Base-by-base conservation (phyloP, 1,140 invertebrate species). In the Bathynomus jamesi region DNA sequence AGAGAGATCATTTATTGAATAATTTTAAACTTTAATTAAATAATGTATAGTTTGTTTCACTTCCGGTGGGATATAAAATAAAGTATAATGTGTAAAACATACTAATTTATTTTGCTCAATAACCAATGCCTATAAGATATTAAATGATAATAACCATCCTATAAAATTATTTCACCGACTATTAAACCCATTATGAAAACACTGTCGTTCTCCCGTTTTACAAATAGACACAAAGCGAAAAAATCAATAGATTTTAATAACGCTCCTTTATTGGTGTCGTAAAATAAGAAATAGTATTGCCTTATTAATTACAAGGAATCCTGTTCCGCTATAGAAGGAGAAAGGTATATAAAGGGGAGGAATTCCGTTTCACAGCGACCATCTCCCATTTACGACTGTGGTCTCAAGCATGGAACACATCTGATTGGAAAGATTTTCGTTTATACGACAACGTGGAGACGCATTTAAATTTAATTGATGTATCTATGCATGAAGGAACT, bases 161-260 rank as follows among this genome's bases (percentile, higher is more conserved):
- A n/a, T n/a, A n/a, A n/a, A n/a, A n/a, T n/a, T n/a, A n/a, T n/a
- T n/a, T n/a, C n/a, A n/a, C n/a, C n/a, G n/a, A n/a, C n/a, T n/a
- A n/a, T n/a, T n/a, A n/a, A n/a, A n/a, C n/a, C n/a, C n/a, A n/a
- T 27, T 27, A 27, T 1, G n/a, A 8, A 21, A 8, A 27, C n/a
- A 65, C 25, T 13, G n/a, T n/a, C n/a, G n/a, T n/a, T n/a, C n/a
- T n/a, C 21, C 40, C 40, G 21, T 53, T 53, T 53, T 53, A 5
- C 40, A 53, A 53, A 53, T 53, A 53, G n/a, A n/a, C 21, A 53
- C 21, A 21, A 53, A 40, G 40, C 13, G 21, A 11, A 21, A 53
- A 53, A 53, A 53, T 53, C 40, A 53, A 53, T 53, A 53, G 40
- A 53, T 53, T 53, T 53, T 53, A 53, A 53, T 53, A 53, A 53